Evolutionary conservation across 2,113 vertebrate species (phyloP).

Genomic region (Dasyornis broadbenti): DNA sequence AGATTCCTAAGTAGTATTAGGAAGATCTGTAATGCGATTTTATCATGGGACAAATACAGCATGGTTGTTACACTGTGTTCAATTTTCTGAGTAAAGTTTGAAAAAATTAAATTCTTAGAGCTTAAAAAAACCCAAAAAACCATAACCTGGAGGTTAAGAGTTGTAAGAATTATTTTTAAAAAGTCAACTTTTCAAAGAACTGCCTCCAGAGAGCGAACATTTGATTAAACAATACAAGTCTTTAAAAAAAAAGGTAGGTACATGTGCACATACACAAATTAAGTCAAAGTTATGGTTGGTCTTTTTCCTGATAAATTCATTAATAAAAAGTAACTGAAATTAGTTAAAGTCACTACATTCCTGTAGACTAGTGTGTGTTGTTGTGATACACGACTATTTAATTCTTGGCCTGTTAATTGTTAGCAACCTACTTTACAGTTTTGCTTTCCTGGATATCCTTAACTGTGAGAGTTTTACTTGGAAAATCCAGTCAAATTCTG

Average conservation of each 20-base stretch:
- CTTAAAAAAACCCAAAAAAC: not conserved
- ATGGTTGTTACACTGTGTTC: accelerated
- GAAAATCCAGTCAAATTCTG: not conserved
- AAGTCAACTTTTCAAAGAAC: not conserved
- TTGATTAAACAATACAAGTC: not conserved
- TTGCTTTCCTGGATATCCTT: not conserved
- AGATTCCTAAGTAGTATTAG: not conserved
- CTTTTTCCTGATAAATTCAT: not conserved
- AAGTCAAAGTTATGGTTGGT: not conserved
- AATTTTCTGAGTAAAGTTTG: not conserved
- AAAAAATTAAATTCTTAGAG: not conserved
- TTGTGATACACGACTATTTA: not conserved
- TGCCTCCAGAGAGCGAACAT: not conserved
- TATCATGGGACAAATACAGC: not conserved
- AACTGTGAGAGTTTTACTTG: not conserved
- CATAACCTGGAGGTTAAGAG: not conserved
- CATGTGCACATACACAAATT: not conserved
- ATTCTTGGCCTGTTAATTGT: not conserved
- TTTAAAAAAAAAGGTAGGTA: not conserved
- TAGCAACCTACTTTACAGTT: not conserved
- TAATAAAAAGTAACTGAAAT: not conserved
- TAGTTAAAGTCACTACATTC: not conserved
- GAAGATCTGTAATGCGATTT: not conserved
- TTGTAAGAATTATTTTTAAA: not conserved
- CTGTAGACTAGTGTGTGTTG: not conserved